phyloP scores from a whole-genome alignment of 2,113 vertebrate genomes.

The Ictidomys tridecemlineatus region DNA sequence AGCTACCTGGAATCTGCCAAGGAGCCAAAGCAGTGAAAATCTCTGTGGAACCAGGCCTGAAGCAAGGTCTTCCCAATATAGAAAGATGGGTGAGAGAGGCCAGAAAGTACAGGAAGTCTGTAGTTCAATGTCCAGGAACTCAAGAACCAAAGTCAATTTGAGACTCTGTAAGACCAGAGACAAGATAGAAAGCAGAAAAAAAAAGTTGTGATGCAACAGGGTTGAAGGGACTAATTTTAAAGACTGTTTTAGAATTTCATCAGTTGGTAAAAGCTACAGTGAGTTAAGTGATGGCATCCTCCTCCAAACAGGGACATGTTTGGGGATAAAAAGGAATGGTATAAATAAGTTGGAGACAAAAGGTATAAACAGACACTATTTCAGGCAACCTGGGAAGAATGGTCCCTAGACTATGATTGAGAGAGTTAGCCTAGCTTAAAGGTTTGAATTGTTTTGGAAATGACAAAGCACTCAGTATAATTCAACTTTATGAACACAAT shows the following conservation, averaged over 20 bases:
- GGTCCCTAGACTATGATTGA: too few relatives aligned
- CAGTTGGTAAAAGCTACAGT: background rate
- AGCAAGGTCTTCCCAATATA: background rate
- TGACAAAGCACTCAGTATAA: background rate
- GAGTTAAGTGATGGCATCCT: background rate
- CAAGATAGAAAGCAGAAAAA: background rate
- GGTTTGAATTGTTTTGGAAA: background rate
- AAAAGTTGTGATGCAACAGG: background rate
- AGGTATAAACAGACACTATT: background rate
- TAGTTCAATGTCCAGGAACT: background rate
- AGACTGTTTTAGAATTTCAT: background rate
- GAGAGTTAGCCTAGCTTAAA: background rate
- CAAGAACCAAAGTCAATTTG: background rate
- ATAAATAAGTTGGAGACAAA: background rate
- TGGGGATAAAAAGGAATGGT: background rate
- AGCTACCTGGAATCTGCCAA: background rate
- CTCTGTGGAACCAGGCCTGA: background rate
- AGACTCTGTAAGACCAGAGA: background rate
- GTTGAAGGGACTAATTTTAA: background rate
- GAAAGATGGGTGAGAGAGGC: background rate
- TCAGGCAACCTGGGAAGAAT: background rate
- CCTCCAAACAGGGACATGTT: background rate
- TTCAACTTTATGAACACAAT: background rate
- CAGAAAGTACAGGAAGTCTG: background rate
- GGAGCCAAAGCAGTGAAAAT: background rate